Conservation (phyloP, 1,140 invertebrate genomes). For the Linepithema humile region DNA sequence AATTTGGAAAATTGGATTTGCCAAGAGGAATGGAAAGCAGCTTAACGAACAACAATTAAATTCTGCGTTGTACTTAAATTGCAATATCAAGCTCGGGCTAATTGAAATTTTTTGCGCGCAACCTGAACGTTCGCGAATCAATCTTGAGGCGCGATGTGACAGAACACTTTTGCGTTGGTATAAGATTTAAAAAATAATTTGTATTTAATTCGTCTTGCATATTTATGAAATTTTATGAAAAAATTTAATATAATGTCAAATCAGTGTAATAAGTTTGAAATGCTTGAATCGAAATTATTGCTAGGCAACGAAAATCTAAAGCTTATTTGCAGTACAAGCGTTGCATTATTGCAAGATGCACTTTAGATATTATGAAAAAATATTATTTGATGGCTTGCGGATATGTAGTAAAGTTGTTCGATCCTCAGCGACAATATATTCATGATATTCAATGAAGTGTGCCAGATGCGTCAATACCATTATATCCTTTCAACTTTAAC, state of each 20-base stretch:
- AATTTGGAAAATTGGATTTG: constrained; percentile 49
- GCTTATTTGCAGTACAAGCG: not conserved
- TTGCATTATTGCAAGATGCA: not conserved
- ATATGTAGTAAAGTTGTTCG: not conserved
- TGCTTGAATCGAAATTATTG: not conserved
- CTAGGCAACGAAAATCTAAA: not conserved
- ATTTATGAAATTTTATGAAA: not conserved
- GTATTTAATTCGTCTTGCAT: not conserved
- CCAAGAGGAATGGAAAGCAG: constrained; percentile 30
- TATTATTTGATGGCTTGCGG: constrained; percentile 37
- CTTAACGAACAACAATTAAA: constrained; percentile 49
- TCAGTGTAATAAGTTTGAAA: not conserved
- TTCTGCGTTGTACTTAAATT: constrained; percentile 32
- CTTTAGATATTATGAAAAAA: constrained; percentile 41
- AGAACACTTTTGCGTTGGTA: not conserved
- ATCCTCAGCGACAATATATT: not conserved
- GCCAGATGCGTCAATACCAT: constrained; percentile 26
- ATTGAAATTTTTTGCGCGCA: constrained; percentile 29
- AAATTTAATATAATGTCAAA: not conserved
- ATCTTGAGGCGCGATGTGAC: not conserved
- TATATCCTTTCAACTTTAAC: constrained; percentile 44
- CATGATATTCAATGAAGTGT: constrained; percentile 29
- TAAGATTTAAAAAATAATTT: not conserved
- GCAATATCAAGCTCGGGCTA: constrained; percentile 10
- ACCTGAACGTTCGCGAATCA: not conserved